phyloP scores from a whole-genome alignment of 2,113 vertebrate genomes.

The Xenopus tropicalis region UCB_Xtro_10.0 CM004452.2:41990001-41990500 shows the following conservation, averaged over 20 bases:
- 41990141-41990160: slow-evolving; percentile 67
- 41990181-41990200: slow-evolving; percentile 39
- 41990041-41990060: slow-evolving; percentile 39
- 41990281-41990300: background rate
- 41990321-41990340: no score
- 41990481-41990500: background rate
- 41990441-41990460: background rate
- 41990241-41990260: slow-evolving; percentile 4
- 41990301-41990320: no score
- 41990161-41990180: slow-evolving; percentile 55
- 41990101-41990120: slow-evolving; percentile 13
- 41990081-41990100: slow-evolving; percentile 37
- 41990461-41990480: background rate
- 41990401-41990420: background rate
- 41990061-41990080: slow-evolving; percentile 51
- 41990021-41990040: slow-evolving; percentile 38
- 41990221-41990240: background rate
- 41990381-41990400: background rate
- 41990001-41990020: slow-evolving; percentile 31
- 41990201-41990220: slow-evolving; percentile 31
- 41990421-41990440: background rate
- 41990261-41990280: background rate
- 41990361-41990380: no score
- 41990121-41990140: slow-evolving; percentile 61
- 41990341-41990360: no score